Evolutionary conservation across 1,140 invertebrate genomes (phyloP).

Genomic region (Papilio glaucus): DNA sequence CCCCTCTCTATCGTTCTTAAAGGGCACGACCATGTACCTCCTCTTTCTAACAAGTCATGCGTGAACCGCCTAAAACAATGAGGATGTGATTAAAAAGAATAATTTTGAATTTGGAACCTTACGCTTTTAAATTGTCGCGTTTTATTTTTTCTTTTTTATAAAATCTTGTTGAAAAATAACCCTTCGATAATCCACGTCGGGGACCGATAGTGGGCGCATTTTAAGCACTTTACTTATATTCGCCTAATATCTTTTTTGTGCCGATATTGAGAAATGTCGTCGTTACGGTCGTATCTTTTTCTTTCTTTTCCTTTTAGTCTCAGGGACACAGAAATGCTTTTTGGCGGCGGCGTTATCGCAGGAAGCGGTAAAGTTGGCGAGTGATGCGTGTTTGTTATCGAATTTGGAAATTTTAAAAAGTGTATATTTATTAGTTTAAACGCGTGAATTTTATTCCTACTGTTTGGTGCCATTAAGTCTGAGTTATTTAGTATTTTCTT

Average conservation of each 20-base stretch:
- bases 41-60: constrained; percentile 57
- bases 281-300: constrained; percentile 64
- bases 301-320: constrained; percentile 58
- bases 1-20: constrained; percentile 53
- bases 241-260: constrained; percentile 63
- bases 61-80: constrained; percentile 73
- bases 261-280: constrained; percentile 77
- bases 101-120: constrained; percentile 67
- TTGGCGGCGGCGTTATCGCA: constrained; percentile 72
- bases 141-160: constrained; percentile 50
- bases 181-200: constrained; percentile 57
- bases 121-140: constrained; percentile 55
- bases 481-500: not conserved
- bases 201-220: constrained; percentile 53
- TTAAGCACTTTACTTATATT: constrained; percentile 62
- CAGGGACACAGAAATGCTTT: constrained; percentile 79
- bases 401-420: constrained; percentile 58
- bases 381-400: constrained; percentile 61
- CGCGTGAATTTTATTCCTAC: constrained; percentile 16
- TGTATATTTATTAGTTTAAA: constrained; percentile 26
- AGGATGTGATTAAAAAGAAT: constrained; percentile 59
- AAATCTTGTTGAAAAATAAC: constrained; percentile 52
- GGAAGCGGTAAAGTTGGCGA: constrained; percentile 64
- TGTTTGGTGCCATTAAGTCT: not conserved
- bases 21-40: constrained; percentile 37